A percentile compares a stretch with the other conserved stretches of the same genome.
Conservation (phyloP, 2,888 invertebrate species). For the Gordius sp. region DNA sequence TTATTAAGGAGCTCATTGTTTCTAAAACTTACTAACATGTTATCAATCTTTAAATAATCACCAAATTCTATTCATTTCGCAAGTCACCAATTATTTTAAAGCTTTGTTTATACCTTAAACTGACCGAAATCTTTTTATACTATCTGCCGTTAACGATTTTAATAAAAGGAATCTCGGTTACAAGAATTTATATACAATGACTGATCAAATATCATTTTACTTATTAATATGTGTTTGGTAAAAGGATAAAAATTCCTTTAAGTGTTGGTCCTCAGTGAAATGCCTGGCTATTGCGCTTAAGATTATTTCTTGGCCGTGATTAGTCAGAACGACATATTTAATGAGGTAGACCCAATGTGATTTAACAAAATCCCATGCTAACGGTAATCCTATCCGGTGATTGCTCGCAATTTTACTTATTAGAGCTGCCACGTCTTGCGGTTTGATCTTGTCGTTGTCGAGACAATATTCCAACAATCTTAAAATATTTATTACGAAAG, state of each 20-base stretch:
- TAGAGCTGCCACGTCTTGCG: not conserved
- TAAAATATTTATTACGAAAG: not conserved
- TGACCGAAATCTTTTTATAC: no score
- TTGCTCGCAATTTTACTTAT: not conserved
- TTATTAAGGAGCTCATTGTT: no score
- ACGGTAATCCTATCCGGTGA: not conserved
- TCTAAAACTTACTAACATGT: no score
- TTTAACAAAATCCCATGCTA: slow-evolving; percentile 3
- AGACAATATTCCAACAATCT: not conserved
- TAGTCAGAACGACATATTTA: not conserved
- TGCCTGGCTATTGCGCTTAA: not conserved
- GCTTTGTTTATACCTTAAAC: no score
- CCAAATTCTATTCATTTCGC: no score
- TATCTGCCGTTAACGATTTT: no score
- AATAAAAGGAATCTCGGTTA: no score
- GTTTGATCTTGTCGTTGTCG: not conserved
- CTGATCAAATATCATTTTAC: no score
- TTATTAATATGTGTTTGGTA: not conserved
- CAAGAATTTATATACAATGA: no score
- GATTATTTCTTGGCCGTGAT: not conserved
- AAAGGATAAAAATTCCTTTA: not conserved
- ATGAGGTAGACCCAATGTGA: not conserved
- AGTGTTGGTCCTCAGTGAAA: not conserved
- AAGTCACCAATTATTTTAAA: no score
- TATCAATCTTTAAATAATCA: no score